Evolutionary conservation across 2,888 invertebrate genomes (phyloP), one percentile per base, ranked within the genome.

Genomic region (Penaeus monodon): DNA sequence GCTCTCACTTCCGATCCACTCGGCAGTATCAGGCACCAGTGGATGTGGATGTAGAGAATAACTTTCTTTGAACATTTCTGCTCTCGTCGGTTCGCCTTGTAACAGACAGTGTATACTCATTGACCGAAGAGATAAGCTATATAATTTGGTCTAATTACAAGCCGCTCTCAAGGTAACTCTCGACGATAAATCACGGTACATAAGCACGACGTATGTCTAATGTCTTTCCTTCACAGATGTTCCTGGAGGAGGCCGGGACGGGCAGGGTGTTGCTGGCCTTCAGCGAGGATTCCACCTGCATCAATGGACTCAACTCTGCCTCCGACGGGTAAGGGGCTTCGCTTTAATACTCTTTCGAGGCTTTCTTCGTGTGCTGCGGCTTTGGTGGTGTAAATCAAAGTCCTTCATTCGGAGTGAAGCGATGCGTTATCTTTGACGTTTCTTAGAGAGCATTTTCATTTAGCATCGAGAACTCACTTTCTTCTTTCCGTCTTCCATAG

Each of bases 221-320:
- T 70, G 20, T 65, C n/a, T 81, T 77, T 57, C 24, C n/a, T 38
- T 38, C 70, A 22, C 91, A 94, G 93, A 92, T 94, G 83, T 94
- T 93, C 91, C 92, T 93, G 57, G 92, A 93, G 82, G 93, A 94
- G 90, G 92, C 92, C 65, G 91, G 91, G 77, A 94, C 93, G 76
- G 94, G 94, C 10, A 93, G 93, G 86, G 94, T 94, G 10, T 93
- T 93, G 89, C 93, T 95, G 91, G 94, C 94, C 8, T 93, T 95
- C 83, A 94, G 95, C 90, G 94, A 94, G 86, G 95, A 95, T 91
- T 95, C 95, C 4, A 95, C 95, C 64, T 95, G 95, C 91, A 93
- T 92, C 7, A 93, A 93, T 77, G 93, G 94, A 90, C 92, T 95
- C 49, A 91, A 93, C 38, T 94, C 93, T 90, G 92, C 94, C 2